Evolutionary conservation across 2,797 vertebrate species (phyloP).

Genomic region (Eulemur albifrons): DNA sequence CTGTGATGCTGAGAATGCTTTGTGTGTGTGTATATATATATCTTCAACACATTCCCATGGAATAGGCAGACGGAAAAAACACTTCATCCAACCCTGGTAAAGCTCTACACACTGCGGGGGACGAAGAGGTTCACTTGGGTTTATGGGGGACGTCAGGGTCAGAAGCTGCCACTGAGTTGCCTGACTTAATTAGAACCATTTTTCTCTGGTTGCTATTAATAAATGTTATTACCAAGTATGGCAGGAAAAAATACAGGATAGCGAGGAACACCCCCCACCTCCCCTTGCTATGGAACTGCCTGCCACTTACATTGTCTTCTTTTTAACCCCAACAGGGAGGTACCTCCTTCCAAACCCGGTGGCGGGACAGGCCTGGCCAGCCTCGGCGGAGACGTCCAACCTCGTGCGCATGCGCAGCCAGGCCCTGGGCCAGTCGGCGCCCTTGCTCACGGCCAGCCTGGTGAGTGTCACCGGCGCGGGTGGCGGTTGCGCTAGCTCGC

Average conservation of each 20-base stretch:
- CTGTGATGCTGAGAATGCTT: neutral
- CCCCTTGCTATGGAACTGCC: neutral
- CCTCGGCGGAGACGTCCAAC: slow-evolving; percentile 90
- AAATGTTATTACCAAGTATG: neutral
- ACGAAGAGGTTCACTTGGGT: neutral
- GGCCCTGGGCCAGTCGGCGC: slow-evolving; percentile 95
- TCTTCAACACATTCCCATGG: neutral
- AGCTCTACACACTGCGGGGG: neutral
- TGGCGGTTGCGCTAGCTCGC: accelerated
- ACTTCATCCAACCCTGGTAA: neutral
- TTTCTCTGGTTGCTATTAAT: neutral
- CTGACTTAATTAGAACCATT: neutral
- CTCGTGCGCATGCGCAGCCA: slow-evolving; percentile 94
- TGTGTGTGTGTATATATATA: neutral
- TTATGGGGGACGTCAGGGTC: neutral
- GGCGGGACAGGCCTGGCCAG: slow-evolving; percentile 86
- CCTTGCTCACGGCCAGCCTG: slow-evolving; percentile 92
- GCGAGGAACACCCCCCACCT: neutral
- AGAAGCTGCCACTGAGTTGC: neutral
- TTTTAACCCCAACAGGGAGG: slow-evolving; percentile 87
- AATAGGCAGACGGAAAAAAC: neutral
- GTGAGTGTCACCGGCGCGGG: slow-evolving; percentile 84
- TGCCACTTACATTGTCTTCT: slow-evolving; percentile 22
- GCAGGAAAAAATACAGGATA: neutral
- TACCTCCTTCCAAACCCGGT: slow-evolving; percentile 90